These are phyloP conservation scores for Paguma larvata DNA, from an alignment of 2,797 vertebrate species.

Conservation along the genomic window DNA sequence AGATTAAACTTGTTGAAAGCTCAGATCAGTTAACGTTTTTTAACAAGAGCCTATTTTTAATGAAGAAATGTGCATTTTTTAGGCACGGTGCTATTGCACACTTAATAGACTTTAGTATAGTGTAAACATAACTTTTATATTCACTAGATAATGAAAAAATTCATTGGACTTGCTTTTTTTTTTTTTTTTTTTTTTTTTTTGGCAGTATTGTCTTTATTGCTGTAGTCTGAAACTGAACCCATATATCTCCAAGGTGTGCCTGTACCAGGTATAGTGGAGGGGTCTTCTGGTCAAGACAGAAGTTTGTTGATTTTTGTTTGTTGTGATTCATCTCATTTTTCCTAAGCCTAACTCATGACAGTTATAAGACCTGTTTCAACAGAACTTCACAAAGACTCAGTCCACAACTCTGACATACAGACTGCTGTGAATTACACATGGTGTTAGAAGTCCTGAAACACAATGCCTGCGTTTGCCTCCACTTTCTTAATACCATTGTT, in stretches of 20 bases:
- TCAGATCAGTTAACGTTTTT: background rate
- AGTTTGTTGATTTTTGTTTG: background rate
- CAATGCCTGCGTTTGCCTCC: background rate
- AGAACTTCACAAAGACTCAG: background rate
- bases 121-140: background rate
- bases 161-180: background rate
- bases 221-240: background rate
- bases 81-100: no score
- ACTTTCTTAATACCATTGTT: background rate
- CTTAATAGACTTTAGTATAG: background rate
- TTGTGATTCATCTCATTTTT: background rate
- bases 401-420: background rate
- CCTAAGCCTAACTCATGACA: background rate
- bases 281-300: background rate
- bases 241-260: background rate
- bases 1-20: background rate
- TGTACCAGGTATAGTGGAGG: background rate
- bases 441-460: background rate
- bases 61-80: background rate
- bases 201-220: background rate
- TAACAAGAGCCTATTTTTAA: background rate
- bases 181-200: background rate
- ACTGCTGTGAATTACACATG: background rate
- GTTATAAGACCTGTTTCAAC: background rate
- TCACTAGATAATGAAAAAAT: background rate